A percentile compares a stretch with the other conserved stretches of the same genome.
Evolutionary conservation across 2,113 vertebrate genomes (phyloP).

Genomic region (Sander vitreus): DNA sequence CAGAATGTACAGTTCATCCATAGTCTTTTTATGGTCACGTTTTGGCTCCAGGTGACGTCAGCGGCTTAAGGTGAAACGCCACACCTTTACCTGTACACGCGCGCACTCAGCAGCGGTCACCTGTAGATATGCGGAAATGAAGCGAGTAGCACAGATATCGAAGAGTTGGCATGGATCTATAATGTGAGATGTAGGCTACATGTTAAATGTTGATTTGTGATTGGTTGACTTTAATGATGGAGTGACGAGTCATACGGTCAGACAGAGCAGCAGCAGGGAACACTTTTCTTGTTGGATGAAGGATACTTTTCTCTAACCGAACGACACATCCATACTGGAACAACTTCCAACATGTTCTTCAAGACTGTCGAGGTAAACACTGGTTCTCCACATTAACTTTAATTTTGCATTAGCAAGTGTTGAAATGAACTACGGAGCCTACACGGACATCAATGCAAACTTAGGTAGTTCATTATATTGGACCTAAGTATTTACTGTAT

Average conservation of each 20-base stretch:
- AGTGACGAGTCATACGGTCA: not conserved
- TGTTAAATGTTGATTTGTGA: not conserved
- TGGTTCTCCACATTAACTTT: no score
- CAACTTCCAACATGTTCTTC: slow-evolving; percentile 53
- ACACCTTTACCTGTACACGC: slow-evolving; percentile 25
- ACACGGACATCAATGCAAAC: no score
- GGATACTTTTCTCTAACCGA: not conserved
- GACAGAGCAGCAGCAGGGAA: no score
- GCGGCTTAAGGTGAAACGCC: not conserved
- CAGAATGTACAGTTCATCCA: no score
- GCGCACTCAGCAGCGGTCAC: not conserved
- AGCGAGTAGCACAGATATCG: not conserved
- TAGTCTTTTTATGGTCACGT: not conserved
- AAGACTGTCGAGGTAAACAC: slow-evolving; percentile 42
- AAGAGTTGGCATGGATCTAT: not conserved
- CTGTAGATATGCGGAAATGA: slow-evolving; percentile 62
- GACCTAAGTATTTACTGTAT: no score
- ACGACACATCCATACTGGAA: not conserved
- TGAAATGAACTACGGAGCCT: no score
- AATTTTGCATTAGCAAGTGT: no score
- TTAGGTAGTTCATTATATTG: no score
- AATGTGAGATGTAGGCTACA: no score
- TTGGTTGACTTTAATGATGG: not conserved
- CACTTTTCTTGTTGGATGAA: not conserved
- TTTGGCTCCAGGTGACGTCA: slow-evolving; percentile 2